These are phyloP conservation scores for Nomada flava DNA, from an alignment of 2,888 invertebrate species.

Conservation along the genomic window DNA sequence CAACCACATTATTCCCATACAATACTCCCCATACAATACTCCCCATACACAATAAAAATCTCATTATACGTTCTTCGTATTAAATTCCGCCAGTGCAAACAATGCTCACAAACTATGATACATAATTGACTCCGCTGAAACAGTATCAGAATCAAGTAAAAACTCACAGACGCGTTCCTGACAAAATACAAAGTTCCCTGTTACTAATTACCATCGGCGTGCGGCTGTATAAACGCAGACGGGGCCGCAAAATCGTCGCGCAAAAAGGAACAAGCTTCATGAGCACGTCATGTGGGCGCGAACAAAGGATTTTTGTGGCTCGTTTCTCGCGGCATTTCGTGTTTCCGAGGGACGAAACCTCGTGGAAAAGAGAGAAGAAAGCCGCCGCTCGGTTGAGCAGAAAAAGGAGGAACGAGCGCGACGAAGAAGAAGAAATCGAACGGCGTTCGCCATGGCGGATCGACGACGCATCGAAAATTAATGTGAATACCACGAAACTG, in stretches of 20 bases:
- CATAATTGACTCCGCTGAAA: no score
- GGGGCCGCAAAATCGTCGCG: neutral
- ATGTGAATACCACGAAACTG: constrained; percentile 78
- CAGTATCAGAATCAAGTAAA: no score
- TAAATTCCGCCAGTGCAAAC: no score
- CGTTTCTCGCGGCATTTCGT: constrained; percentile 61
- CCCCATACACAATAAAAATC: neutral
- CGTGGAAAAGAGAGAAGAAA: constrained; percentile 46
- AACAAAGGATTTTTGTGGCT: constrained; percentile 70
- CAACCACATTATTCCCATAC: no score
- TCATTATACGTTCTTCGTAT: neutral
- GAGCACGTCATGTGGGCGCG: constrained; percentile 51
- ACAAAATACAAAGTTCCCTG: neutral
- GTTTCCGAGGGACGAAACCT: constrained; percentile 54
- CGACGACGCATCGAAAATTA: constrained; percentile 77
- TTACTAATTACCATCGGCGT: constrained; percentile 30
- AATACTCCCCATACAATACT: no score
- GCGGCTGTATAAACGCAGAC: constrained; percentile 1
- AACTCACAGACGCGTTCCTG: neutral
- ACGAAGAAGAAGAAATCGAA: constrained; percentile 72
- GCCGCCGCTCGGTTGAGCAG: constrained; percentile 31
- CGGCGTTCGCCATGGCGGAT: constrained; percentile 69
- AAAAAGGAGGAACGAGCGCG: constrained; percentile 56
- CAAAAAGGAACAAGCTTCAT: constrained; percentile 45
- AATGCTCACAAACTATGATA: no score